These are phyloP conservation scores for Patagioenas fasciata DNA, from an alignment of 2,113 vertebrate species.

Conservation along the genomic window DNA sequence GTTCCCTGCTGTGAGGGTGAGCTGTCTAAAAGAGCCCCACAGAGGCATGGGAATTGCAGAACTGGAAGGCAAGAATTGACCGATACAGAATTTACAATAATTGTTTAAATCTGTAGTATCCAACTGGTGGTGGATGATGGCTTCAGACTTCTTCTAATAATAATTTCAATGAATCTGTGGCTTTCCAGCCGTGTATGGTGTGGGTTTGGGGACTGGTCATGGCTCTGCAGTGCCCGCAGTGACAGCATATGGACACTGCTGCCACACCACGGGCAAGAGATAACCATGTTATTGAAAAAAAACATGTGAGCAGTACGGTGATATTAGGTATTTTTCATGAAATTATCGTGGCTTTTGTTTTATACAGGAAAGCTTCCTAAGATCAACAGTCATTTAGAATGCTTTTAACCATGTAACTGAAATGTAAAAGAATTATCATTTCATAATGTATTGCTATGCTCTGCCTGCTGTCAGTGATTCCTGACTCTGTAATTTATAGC, in stretches of 20 bases:
- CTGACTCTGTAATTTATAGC: conserved; percentile 56
- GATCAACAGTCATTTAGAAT: conserved; percentile 50
- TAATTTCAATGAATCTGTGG: conserved; percentile 51
- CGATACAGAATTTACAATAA: neutral
- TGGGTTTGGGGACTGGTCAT: neutral
- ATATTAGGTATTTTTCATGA: neutral
- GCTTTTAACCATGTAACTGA: conserved; percentile 49
- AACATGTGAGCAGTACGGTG: neutral
- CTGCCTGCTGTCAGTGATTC: conserved; percentile 46
- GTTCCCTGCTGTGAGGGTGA: conserved; percentile 34
- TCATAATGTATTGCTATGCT: conserved; percentile 60
- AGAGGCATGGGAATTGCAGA: conserved; percentile 29
- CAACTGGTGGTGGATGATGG: conserved; percentile 8
- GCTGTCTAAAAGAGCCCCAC: conserved; percentile 22
- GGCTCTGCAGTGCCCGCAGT: conserved; percentile 24
- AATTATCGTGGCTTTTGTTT: conserved; percentile 11
- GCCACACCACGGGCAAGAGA: neutral
- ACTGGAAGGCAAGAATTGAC: conserved; percentile 10
- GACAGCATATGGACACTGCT: neutral
- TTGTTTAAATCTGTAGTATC: conserved; percentile 13
- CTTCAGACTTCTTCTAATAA: conserved; percentile 21
- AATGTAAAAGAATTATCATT: conserved; percentile 38
- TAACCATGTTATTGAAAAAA: neutral
- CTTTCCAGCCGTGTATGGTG: neutral
- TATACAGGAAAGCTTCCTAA: conserved; percentile 22